Percentiles rank a stretch among this genome's conserved stretches.
phyloP scores from a whole-genome alignment of 2,113 vertebrate genomes.

The Oreochromis tanganicae region DNA sequence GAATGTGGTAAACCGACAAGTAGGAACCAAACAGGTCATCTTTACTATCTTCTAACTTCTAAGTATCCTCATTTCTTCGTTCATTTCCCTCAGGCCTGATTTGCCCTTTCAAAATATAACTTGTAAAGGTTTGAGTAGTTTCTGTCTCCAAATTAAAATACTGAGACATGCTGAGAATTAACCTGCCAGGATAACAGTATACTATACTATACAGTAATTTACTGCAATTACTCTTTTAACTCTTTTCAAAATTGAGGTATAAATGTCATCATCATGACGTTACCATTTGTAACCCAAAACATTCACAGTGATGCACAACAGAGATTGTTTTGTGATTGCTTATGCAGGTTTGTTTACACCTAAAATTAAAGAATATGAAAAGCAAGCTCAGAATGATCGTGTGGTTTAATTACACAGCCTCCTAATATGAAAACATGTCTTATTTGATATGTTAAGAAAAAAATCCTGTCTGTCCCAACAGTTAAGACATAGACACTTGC shows the following conservation, averaged over 20 bases:
- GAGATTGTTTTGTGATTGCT: neutral
- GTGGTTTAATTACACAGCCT: neutral
- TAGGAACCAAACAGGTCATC: neutral
- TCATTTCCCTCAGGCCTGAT: neutral
- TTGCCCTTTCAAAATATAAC: neutral
- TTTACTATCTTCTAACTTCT: neutral
- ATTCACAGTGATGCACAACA: neutral
- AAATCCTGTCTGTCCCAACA: neutral
- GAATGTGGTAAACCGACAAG: neutral
- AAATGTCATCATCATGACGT: neutral
- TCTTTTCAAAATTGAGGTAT: neutral
- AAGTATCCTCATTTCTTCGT: neutral
- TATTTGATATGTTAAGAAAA: neutral
- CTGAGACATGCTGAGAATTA: neutral
- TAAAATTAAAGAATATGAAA: neutral
- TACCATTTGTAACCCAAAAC: neutral
- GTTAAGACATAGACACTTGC: neutral
- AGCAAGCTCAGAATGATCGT: neutral
- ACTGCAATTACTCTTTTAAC: slow-evolving; percentile 26
- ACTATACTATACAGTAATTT: slow-evolving; percentile 12
- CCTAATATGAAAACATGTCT: neutral
- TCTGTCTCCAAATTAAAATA: neutral
- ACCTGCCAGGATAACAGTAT: neutral
- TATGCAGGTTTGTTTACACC: neutral
- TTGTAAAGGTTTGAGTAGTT: neutral